These are phyloP conservation scores for Microchrysa polita DNA, from an alignment of 2,888 invertebrate species.

Conservation along the genomic window DNA sequence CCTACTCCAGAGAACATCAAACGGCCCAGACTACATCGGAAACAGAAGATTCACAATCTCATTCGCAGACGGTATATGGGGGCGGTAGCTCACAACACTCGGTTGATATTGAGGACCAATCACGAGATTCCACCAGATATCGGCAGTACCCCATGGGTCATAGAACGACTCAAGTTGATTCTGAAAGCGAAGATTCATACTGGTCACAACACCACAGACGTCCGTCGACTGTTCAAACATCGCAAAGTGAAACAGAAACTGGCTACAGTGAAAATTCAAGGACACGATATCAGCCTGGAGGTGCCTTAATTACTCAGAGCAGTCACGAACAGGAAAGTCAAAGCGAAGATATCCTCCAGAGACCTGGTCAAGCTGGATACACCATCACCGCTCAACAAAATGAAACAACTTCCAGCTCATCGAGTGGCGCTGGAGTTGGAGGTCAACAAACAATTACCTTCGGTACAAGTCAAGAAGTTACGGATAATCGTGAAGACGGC, in stretches of 20 bases:
- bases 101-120: constrained; percentile 14
- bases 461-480: not conserved
- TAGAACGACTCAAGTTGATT: not conserved
- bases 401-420: constrained; percentile 3
- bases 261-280: constrained; percentile 9
- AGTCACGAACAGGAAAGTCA: constrained; percentile 27
- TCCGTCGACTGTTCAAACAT: not conserved
- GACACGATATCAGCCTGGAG: constrained; percentile 16
- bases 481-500: not conserved
- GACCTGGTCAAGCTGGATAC: constrained; percentile 28
- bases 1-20: not conserved
- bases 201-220: constrained; percentile 11
- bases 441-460: constrained; percentile 5
- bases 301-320: not conserved
- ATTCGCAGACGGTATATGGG: not conserved
- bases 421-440: not conserved
- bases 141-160: constrained; percentile 12
- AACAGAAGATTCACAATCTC: constrained; percentile 1
- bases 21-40: constrained; percentile 10
- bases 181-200: constrained; percentile 34
- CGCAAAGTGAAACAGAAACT: constrained; percentile 26
- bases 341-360: constrained; percentile 3
- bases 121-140: constrained; percentile 9
- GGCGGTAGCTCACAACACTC: constrained; percentile 5
- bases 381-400: constrained; percentile 18